Base-by-base conservation (phyloP, 2,797 vertebrate genomes). In the Paramormyrops hopkinsi region DNA sequence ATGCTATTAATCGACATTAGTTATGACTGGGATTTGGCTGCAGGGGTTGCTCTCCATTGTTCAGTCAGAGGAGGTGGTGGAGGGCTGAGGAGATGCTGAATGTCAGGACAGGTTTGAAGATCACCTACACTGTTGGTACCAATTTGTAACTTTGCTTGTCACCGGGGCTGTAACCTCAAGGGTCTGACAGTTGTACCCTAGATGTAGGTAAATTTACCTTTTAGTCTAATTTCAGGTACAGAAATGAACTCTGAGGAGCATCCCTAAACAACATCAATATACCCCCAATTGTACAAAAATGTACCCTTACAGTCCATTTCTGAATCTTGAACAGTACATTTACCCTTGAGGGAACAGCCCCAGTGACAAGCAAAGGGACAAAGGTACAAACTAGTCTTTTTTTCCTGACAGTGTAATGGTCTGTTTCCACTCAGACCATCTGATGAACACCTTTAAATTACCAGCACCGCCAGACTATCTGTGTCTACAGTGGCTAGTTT, bases 1-100 rank as follows among this genome's bases (percentile, higher is more conserved):
- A 96, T 96, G 95, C 95, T 95, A 96, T 95, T 97, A 97, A 97
- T 97, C 95, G 90, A 50, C 88, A 95, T 97, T 96, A 96, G 96
- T 96, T 96, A 96, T 96, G 93, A 95, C 95, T 94, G 94, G 54
- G 54, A 94, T 94, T 97, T 95, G 92, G 96, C 96, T 95, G 95
- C 91, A 92, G 92, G 93, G 95, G 95, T 93, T 92, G 91, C 93
- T 96, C 96, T 96, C 94, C 37, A n/a, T 44, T n/a, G 73, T 41
- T 46, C 19, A 8, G 2, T 79, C 12, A 37, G 65, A 37, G 73
- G 12, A 62, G 86, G 54, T 90, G 92, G 92, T 88, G 91, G 92
- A 95, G 94, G 95, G 95, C 94, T 91, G 37, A 79, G 37, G 91
- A 96, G 95, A 95, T 95, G 94, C 94, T 96, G 94, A 96, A 95